phyloP scores from a whole-genome alignment of 2,888 invertebrate genomes.

The Pandemis corylana region DNA sequence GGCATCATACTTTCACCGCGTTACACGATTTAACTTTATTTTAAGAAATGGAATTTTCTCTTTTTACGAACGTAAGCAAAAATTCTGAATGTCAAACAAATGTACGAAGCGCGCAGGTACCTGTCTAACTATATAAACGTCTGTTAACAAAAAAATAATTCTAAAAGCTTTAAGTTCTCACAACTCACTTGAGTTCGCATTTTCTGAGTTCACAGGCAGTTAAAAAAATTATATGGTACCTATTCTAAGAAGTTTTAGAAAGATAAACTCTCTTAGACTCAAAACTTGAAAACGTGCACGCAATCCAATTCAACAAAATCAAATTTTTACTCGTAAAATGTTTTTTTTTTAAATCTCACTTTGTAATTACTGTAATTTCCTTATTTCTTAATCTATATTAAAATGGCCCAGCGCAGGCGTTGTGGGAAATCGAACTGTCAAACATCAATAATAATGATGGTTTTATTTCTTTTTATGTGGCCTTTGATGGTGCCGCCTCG shows the following conservation, averaged over 20 bases:
- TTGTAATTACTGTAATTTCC: slow-evolving; percentile 39
- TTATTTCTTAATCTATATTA: slow-evolving; percentile 50
- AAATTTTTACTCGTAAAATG: background rate
- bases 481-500: slow-evolving; percentile 75
- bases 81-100: slow-evolving; percentile 3
- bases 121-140: background rate
- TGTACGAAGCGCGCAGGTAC: background rate
- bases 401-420: slow-evolving; percentile 59
- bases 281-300: slow-evolving; percentile 4
- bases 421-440: slow-evolving; percentile 78
- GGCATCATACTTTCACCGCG: slow-evolving; percentile 80
- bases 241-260: slow-evolving; percentile 1
- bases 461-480: slow-evolving; percentile 73
- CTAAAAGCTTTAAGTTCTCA: background rate
- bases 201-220: slow-evolving; percentile 10
- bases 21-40: slow-evolving; percentile 75
- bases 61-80: slow-evolving; percentile 45
- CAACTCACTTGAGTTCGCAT: background rate
- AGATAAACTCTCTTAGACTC: slow-evolving; percentile 14
- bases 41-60: slow-evolving; percentile 65
- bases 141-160: background rate
- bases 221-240: background rate
- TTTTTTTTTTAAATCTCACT: slow-evolving; percentile 22
- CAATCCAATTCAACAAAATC: slow-evolving; percentile 15
- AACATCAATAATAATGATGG: slow-evolving; percentile 74